Percentiles rank a stretch among this genome's conserved stretches.
These are phyloP conservation scores for Atrina japonica DNA, from an alignment of 2,888 invertebrate species.

Conservation along the genomic window DNA sequence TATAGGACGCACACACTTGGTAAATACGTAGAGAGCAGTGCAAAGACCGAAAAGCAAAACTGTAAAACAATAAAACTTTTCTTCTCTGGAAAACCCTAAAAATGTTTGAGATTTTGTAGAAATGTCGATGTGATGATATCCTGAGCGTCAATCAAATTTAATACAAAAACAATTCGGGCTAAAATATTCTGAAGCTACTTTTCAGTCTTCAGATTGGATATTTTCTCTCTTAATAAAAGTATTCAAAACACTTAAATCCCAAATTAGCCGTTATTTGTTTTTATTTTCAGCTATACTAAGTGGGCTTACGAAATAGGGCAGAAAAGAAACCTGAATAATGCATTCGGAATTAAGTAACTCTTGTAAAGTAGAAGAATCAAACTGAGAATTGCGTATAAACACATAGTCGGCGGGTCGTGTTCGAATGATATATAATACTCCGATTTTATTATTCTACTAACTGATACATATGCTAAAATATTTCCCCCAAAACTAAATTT, in stretches of 20 bases:
- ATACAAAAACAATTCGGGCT: slow-evolving; percentile 32
- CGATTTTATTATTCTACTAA: slow-evolving; percentile 15
- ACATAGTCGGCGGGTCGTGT: slow-evolving; percentile 6
- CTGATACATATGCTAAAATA: slow-evolving; percentile 3
- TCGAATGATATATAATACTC: slow-evolving; percentile 22
- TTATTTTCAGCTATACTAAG: slow-evolving; percentile 21
- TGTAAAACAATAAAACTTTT: slow-evolving; percentile 36
- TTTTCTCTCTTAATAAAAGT: slow-evolving; percentile 38
- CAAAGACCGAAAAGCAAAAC: slow-evolving; percentile 41
- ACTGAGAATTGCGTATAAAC: neutral
- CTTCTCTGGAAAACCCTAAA: slow-evolving; percentile 37
- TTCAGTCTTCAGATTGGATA: slow-evolving; percentile 46
- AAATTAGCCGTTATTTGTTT: slow-evolving; percentile 36
- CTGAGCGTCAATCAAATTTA: slow-evolving; percentile 43
- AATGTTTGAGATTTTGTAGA: slow-evolving; percentile 23
- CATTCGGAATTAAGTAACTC: slow-evolving; percentile 14
- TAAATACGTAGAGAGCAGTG: slow-evolving; percentile 36
- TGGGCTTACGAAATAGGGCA: slow-evolving; percentile 23
- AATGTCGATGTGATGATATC: slow-evolving; percentile 38
- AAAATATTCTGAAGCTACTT: slow-evolving; percentile 43
- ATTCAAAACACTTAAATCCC: slow-evolving; percentile 37
- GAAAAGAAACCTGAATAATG: slow-evolving; percentile 24
- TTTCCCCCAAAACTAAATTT: slow-evolving; percentile 28
- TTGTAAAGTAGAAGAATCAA: slow-evolving; percentile 10
- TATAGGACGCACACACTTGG: slow-evolving; percentile 35